Evolutionary conservation across 2,888 invertebrate genomes (phyloP), one percentile per base, ranked within the genome.

Genomic region (Ochropleura plecta): DNA sequence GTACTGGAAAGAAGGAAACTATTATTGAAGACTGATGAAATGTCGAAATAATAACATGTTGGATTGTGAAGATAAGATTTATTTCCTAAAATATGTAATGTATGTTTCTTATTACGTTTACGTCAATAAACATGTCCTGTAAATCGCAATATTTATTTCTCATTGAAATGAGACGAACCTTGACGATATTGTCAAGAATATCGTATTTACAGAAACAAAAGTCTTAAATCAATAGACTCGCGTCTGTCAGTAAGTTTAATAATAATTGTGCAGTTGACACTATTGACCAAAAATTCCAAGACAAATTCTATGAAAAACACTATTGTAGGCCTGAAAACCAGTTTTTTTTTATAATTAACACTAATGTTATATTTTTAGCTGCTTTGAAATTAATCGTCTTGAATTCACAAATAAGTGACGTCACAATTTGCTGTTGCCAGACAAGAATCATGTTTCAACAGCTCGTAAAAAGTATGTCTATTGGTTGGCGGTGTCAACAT

Each of bases 81-180:
- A 91, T 91, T 93, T 90, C 90, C 87, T 89, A 88, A 90, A 88
- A 89, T 89, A 90, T 89, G 89, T 88, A 90, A 90, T 90, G 84
- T 90, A 85, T 87, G 76, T 82, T 79, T 78, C 79, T 82, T 81
- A 90, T 85, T 88, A 88, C 85, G 83, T 91, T 90, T 88, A 87
- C 79, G 71, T 83, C 78, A 86, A 92, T 93, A 92, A 91, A 92
- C 88, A 86, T 88, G 89, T 88, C 84, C 86, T 81, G 83, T 78
- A 67, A 82, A 81, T 73, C 55, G 65, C 46, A 18, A 67, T 64
- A 64, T 64, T 71, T 73, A n/a, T 67, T 74, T 85, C 68, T 74
- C 67, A 79, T 76, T 73, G 44, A 12, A 6, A 73, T 53, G 55
- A 59, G 66, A 49, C 42, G 48, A 76, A 75, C 46, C 63, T 76